Base-by-base conservation (phyloP, 2,888 invertebrate genomes). In the Xestia sexstrigata region DNA sequence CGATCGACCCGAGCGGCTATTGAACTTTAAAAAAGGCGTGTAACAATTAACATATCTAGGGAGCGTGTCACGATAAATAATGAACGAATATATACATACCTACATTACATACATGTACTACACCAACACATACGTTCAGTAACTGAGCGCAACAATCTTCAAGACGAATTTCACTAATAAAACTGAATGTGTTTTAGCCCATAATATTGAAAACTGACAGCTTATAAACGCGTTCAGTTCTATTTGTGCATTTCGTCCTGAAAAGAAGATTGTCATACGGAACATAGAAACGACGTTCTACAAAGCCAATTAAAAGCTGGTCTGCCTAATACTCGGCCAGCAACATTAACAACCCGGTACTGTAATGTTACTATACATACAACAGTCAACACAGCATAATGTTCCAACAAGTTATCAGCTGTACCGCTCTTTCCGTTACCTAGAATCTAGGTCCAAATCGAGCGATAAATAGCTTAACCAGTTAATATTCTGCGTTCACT, bases 401-500 rank as follows among this genome's bases (percentile, higher is more conserved):
- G 68, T 76, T 75, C 73, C 72, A 68, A 84, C 82, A 65, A 85
- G 70, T 62, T 80, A 73, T 73, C 81, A 39, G 26, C 35, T 23
- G 26, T 26, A 68, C 70, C 76, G 85, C 70, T 71, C 30, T 74
- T 74, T 69, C 82, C 83, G 82, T 74, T 77, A 85, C 60, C 26
- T 74, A 72, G 49, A 76, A 83, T 75, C 82, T 82, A 81, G 76
- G 74, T 85, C 70, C 72, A 83, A 83, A 83, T 65, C 68, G 68
- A 70, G 62, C 79, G 72, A 77, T 83, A 83, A 76, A 83, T 68
- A 74, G 72, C 69, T 70, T 74, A 76, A 71, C 79, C 72, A 79
- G 68, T 82, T 82, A 83, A 81, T 78, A 85, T 71, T 78, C 82
- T 72, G 78, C 74, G 73, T 74, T 83, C 65, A 70, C 67, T 82